Conservation (phyloP, 2,797 vertebrate species). For the Halcyon leucocephala region DNA sequence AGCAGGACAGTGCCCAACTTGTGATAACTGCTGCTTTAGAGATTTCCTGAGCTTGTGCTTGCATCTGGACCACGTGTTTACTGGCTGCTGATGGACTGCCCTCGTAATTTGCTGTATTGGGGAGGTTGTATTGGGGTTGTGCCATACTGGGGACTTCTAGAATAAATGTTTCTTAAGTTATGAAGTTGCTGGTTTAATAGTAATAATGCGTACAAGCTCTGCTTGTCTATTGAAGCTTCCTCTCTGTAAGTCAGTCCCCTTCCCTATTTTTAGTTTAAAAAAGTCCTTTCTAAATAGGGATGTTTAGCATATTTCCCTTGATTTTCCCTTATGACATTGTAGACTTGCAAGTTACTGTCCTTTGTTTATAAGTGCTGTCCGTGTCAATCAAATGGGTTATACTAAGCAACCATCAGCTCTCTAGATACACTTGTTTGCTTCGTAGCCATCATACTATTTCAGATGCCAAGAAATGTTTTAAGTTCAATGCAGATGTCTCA, state of each 20-base stretch:
- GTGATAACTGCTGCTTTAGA: background rate
- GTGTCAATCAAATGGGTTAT: background rate
- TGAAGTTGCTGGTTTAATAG: background rate
- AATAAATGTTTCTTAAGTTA: background rate
- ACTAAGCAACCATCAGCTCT: background rate
- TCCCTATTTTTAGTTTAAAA: background rate
- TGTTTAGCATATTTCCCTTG: background rate
- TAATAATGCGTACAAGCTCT: background rate
- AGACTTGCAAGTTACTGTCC: background rate
- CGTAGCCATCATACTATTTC: background rate
- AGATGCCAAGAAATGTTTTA: background rate
- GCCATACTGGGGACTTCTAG: background rate
- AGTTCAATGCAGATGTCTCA: background rate
- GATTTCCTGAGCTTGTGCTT: background rate
- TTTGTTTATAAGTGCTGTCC: background rate
- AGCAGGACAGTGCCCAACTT: background rate
- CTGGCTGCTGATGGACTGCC: background rate
- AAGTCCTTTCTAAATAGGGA: background rate
- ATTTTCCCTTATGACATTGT: background rate
- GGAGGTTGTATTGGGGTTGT: background rate
- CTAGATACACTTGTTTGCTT: background rate
- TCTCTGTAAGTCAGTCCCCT: background rate
- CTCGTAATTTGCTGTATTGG: background rate
- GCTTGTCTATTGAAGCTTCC: background rate
- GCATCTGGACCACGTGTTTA: background rate